These are phyloP conservation scores for Tipula vernalis DNA, from an alignment of 2,888 invertebrate species.

Conservation along the genomic window DNA sequence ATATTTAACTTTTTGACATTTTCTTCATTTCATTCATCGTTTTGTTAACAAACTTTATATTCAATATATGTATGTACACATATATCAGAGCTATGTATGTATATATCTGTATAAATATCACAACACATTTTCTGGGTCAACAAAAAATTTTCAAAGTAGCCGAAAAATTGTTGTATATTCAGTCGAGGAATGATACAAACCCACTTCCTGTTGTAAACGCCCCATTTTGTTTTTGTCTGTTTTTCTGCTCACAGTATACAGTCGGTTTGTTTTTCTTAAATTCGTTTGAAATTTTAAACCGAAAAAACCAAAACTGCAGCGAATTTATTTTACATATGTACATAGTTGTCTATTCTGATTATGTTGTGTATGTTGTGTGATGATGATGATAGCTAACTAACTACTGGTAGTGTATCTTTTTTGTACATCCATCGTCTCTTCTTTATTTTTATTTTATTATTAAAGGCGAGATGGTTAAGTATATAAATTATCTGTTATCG, in stretches of 20 bases:
- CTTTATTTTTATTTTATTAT: not conserved
- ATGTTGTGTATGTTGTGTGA: not conserved
- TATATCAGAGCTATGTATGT: too few relatives aligned
- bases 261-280: not conserved
- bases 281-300: slow-evolving; percentile 9
- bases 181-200: not conserved
- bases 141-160: slow-evolving; percentile 14
- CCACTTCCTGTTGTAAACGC: slow-evolving; percentile 15
- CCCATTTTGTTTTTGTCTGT: not conserved
- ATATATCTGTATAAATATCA: not conserved
- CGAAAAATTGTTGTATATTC: slow-evolving; percentile 14
- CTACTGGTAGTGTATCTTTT: not conserved
- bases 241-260: not conserved
- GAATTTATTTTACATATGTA: not conserved
- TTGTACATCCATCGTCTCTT: not conserved
- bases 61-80: not conserved
- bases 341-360: too few relatives aligned
- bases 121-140: slow-evolving; percentile 9
- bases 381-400: not conserved
- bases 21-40: not conserved
- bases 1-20: not conserved
- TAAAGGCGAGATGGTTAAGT: not conserved
- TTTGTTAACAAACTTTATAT: not conserved
- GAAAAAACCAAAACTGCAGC: not conserved
- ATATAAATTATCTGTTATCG: not conserved